These are phyloP conservation scores for Euplagia quadripunctaria DNA, from an alignment of 2,888 invertebrate genomes.

Conservation along the genomic window DNA sequence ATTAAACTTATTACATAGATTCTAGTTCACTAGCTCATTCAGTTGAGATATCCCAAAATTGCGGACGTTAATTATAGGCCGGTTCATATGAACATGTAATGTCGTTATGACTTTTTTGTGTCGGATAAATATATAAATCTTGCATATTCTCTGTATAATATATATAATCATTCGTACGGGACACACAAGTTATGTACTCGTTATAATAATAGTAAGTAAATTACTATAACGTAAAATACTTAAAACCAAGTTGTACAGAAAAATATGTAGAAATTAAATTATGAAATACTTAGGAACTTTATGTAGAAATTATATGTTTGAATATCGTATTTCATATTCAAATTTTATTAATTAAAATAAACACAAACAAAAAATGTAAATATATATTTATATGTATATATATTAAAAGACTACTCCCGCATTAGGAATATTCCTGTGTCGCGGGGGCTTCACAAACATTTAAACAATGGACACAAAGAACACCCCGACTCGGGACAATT, in stretches of 20 bases:
- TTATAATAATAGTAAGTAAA: too few relatives aligned
- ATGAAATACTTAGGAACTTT: not conserved
- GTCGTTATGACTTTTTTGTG: not conserved
- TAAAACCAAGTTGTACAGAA: not conserved
- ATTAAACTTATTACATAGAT: constrained; percentile 49
- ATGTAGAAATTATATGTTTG: not conserved
- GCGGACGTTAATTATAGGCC: constrained; percentile 14
- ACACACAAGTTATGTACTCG: too few relatives aligned
- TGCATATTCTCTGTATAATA: not conserved
- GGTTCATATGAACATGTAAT: not conserved
- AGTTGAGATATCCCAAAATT: constrained; percentile 31
- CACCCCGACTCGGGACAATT: too few relatives aligned
- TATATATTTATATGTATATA: too few relatives aligned
- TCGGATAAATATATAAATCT: not conserved
- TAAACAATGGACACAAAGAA: too few relatives aligned
- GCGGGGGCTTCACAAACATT: too few relatives aligned
- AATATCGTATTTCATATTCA: too few relatives aligned
- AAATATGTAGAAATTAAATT: not conserved
- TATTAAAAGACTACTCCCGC: too few relatives aligned
- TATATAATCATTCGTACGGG: not conserved
- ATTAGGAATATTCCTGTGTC: too few relatives aligned
- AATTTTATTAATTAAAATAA: too few relatives aligned
- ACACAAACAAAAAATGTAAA: too few relatives aligned
- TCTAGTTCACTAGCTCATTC: constrained; percentile 43
- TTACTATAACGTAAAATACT: too few relatives aligned